Percentiles rank a stretch among this genome's conserved stretches.
Evolutionary conservation across 1,140 invertebrate genomes (phyloP).

Genomic region (Aphelinus certus): DNA sequence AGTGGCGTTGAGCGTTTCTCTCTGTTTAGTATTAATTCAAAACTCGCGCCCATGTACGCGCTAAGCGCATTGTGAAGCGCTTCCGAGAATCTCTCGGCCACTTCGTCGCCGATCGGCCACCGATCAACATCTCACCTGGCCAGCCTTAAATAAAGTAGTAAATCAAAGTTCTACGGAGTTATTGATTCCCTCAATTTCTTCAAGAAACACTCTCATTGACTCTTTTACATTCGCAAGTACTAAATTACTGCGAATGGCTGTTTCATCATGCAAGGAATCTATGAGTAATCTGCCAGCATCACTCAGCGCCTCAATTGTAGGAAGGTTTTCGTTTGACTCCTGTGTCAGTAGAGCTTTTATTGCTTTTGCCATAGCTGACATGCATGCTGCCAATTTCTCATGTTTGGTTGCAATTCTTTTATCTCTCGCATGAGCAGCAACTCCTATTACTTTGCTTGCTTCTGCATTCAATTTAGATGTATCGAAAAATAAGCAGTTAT

Average conservation of each 20-base stretch:
- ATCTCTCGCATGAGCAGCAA: neutral
- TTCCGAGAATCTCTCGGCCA: no score
- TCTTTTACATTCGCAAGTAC: conserved; percentile 1
- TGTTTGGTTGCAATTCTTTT: neutral
- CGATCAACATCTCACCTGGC: no score
- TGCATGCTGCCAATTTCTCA: neutral
- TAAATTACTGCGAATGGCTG: neutral
- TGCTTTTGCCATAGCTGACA: neutral
- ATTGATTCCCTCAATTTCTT: no score
- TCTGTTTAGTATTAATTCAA: no score
- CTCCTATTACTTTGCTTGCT: neutral
- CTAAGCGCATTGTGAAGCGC: no score
- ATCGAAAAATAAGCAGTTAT: neutral
- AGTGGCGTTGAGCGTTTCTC: neutral
- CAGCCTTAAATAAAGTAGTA: no score
- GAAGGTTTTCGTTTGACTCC: neutral
- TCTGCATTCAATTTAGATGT: conserved; percentile 2
- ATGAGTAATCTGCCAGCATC: neutral
- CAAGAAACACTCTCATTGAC: neutral
- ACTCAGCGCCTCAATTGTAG: conserved; percentile 1
- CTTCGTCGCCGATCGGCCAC: no score
- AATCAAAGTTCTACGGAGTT: no score
- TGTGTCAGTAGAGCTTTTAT: neutral
- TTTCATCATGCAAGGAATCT: neutral
- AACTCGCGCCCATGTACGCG: no score